Conservation (phyloP, 92 coral and sea anemone genomes). For the Parazoanthus atlanticus region DNA sequence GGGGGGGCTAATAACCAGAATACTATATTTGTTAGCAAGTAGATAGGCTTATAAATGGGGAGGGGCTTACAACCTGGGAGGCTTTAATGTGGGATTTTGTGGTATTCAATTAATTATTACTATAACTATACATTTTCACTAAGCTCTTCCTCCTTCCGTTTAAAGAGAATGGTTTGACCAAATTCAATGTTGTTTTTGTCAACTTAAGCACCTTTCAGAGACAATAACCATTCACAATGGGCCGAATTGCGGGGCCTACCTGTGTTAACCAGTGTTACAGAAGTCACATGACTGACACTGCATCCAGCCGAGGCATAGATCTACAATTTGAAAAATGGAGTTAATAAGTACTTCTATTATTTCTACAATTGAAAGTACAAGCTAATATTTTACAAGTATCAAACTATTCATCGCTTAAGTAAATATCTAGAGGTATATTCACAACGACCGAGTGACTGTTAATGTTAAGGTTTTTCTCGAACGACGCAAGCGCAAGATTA, state of each 20-base stretch:
- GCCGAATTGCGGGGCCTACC: background rate
- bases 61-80: too few relatives aligned
- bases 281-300: constrained; percentile 5
- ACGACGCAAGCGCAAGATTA: background rate
- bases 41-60: too few relatives aligned
- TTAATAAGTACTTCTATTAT: background rate
- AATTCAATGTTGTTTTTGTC: too few relatives aligned
- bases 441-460: background rate
- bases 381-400: background rate
- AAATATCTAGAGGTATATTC: background rate
- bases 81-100: too few relatives aligned
- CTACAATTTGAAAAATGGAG: background rate
- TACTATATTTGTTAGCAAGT: too few relatives aligned
- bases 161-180: too few relatives aligned
- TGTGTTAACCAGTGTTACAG: background rate
- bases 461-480: background rate
- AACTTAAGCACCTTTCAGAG: too few relatives aligned
- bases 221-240: too few relatives aligned
- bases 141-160: too few relatives aligned
- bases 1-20: too few relatives aligned
- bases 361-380: background rate
- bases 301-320: constrained; percentile 15
- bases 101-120: too few relatives aligned
- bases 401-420: background rate
- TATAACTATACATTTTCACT: too few relatives aligned